Percentiles rank a stretch among this genome's conserved stretches.
These are phyloP conservation scores for Muscicapa comitata DNA, from an alignment of 2,797 vertebrate genomes.

Conservation along the genomic window DNA sequence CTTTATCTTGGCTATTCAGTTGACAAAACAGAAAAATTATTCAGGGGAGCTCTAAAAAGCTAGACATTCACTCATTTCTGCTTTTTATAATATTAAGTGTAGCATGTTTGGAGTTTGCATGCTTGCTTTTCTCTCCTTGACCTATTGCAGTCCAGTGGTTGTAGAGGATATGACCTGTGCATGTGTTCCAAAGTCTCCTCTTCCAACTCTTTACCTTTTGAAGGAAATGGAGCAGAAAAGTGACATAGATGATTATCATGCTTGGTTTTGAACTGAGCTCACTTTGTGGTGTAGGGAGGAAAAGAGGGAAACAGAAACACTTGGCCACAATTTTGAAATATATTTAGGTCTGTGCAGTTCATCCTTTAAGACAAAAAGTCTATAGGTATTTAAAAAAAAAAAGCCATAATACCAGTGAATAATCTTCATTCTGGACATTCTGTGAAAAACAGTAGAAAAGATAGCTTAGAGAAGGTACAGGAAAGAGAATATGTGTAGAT, in stretches of 20 bases:
- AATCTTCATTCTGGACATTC: neutral
- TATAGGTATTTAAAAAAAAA: neutral
- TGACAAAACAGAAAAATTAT: neutral
- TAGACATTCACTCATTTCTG: neutral
- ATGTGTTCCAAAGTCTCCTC: neutral
- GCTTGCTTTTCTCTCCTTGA: neutral
- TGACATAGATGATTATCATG: neutral
- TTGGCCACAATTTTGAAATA: neutral
- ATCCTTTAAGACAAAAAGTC: neutral
- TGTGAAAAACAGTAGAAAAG: neutral
- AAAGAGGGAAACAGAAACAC: neutral
- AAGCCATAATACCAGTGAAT: neutral
- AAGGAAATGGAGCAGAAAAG: neutral
- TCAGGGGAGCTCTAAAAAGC: neutral
- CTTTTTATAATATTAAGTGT: neutral
- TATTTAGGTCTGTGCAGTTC: neutral
- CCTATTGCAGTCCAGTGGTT: neutral
- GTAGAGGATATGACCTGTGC: neutral
- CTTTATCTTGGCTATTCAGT: neutral
- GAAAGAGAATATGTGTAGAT: neutral
- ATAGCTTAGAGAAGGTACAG: neutral
- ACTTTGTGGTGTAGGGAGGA: neutral
- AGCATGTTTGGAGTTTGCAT: neutral
- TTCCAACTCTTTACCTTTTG: neutral
- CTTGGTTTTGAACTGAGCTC: neutral